Evolutionary conservation across 37 sponge, comb jelly and placozoan genomes (phyloP).

Genomic region (Chondrosia reniformis): DNA sequence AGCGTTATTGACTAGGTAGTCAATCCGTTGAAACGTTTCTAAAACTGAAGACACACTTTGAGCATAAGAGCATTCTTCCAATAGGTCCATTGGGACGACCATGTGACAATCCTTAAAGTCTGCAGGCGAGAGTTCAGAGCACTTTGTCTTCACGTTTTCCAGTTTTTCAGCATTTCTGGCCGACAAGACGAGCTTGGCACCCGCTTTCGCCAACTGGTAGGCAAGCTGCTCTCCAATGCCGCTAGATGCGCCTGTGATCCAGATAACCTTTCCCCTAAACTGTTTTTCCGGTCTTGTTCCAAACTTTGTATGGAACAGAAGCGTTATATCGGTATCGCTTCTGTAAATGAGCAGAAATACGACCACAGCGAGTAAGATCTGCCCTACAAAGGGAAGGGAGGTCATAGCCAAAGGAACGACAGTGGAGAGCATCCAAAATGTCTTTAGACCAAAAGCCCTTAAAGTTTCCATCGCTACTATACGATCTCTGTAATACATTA

Average conservation of each 20-base stretch:
- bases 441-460: too few relatives aligned
- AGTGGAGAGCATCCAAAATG: too few relatives aligned
- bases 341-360: not conserved
- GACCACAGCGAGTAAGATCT: not conserved
- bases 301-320: conserved; percentile 25
- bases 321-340: conserved; percentile 57
- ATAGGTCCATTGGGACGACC: conserved; percentile 57
- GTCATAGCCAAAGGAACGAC: not conserved
- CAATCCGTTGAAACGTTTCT: too few relatives aligned
- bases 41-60: conserved; percentile 29
- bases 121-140: conserved; percentile 65
- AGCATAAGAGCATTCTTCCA: conserved; percentile 42
- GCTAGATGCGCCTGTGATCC: conserved; percentile 94
- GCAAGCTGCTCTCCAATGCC: conserved; percentile 86
- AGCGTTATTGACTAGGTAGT: conserved; percentile 90
- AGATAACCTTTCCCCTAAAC: conserved; percentile 78
- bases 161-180: conserved; percentile 79
- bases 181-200: conserved; percentile 77
- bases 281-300: conserved; percentile 26
- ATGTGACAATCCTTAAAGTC: conserved; percentile 43
- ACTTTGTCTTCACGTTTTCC: conserved; percentile 60
- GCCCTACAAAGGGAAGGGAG: not conserved
- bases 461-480: too few relatives aligned
- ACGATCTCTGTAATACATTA: too few relatives aligned
- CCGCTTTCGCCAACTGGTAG: conserved; percentile 63